A percentile compares a stretch with the other conserved stretches of the same genome.
phyloP scores from a whole-genome alignment of 92 coral and sea anemone species.

The Phymanthus crucifer region DNA sequence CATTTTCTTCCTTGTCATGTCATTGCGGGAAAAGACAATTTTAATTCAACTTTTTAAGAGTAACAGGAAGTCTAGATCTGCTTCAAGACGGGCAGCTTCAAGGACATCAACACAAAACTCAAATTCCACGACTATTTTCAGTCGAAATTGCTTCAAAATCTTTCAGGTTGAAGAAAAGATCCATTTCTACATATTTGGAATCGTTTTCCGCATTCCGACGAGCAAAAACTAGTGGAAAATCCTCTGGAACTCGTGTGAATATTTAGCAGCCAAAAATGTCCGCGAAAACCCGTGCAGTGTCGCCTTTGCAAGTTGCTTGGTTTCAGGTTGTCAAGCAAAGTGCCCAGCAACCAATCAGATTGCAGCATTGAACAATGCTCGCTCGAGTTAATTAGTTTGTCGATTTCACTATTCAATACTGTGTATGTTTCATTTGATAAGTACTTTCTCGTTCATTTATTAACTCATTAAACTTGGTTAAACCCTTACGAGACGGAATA shows the following conservation, averaged over 20 bases:
- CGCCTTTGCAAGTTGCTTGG: conserved; percentile 23
- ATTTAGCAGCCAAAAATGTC: background rate
- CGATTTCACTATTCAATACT: background rate
- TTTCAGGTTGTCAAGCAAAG: conserved; percentile 46
- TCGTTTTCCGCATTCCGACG: background rate
- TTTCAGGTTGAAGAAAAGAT: background rate
- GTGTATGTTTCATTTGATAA: background rate
- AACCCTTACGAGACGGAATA: background rate
- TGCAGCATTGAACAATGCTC: conserved; percentile 28
- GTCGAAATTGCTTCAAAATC: background rate
- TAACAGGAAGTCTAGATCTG: background rate
- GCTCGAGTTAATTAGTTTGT: conserved; percentile 11
- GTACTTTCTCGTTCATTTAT: background rate
- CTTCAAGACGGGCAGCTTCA: background rate
- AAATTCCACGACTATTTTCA: background rate
- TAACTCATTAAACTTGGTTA: background rate
- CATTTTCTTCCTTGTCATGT: conserved; percentile 47
- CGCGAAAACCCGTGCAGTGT: conserved; percentile 40
- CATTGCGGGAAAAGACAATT: conserved; percentile 26
- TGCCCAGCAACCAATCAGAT: conserved; percentile 47
- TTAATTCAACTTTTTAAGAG: background rate
- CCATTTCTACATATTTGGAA: conserved; percentile 9
- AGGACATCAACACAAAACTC: conserved; percentile 17
- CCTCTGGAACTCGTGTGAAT: conserved; percentile 10
- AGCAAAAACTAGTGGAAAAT: conserved; percentile 4